These are phyloP conservation scores for Desmophyllum pertusum DNA, from an alignment of 92 coral and sea anemone species.

Conservation along the genomic window DNA sequence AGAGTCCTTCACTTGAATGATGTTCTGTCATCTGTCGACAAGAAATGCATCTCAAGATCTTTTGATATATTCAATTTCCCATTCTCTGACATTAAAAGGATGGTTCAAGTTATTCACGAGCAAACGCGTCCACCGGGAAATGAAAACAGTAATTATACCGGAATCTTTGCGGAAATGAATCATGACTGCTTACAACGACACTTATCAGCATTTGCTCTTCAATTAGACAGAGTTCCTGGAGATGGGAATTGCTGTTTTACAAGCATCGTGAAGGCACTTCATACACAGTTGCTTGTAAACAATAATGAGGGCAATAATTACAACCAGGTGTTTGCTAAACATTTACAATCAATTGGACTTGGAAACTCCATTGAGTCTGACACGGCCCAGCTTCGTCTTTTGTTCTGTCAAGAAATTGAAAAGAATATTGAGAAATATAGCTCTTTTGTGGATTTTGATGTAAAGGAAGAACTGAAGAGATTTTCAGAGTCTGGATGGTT, in stretches of 20 bases:
- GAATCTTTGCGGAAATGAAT: not conserved
- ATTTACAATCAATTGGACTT: not conserved
- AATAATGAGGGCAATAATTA: not conserved
- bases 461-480: conserved; percentile 39
- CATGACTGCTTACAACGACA: not conserved
- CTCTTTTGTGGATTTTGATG: conserved; percentile 43
- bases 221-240: not conserved
- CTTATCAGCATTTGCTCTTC: not conserved
- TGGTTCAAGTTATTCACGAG: not conserved
- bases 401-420: conserved; percentile 44
- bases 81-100: not conserved
- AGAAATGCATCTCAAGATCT: not conserved
- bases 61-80: not conserved
- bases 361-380: not conserved
- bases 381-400: not conserved
- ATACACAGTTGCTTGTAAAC: not conserved
- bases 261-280: not conserved
- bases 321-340: not conserved
- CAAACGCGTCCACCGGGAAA: not conserved
- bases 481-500: conserved; percentile 64
- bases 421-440: conserved; percentile 21
- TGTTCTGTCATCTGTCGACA: not conserved
- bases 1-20: not conserved
- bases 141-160: not conserved
- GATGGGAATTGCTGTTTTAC: not conserved